Conservation (phyloP, 2,113 vertebrate genomes). For the Synchiropus splendidus region DNA sequence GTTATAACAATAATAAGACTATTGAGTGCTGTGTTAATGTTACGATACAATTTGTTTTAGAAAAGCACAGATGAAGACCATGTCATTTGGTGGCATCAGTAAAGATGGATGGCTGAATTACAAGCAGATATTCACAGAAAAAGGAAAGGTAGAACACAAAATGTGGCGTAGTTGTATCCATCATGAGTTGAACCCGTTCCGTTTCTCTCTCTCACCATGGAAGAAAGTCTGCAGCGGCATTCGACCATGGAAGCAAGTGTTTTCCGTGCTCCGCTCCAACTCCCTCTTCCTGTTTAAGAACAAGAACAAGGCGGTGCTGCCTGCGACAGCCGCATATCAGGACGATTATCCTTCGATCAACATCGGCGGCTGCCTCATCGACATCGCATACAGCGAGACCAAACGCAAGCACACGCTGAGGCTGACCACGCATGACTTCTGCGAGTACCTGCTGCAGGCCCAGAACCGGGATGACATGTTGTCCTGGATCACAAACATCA, state of each 20-base stretch:
- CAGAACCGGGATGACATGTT: constrained; percentile 96
- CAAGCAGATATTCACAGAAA: constrained; percentile 95
- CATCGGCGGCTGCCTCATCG: constrained; percentile 89
- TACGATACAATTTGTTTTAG: no score
- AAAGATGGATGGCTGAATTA: constrained; percentile 94
- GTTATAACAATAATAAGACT: no score
- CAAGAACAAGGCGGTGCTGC: constrained; percentile 79
- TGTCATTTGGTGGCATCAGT: constrained; percentile 77
- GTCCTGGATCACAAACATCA: constrained; percentile 91
- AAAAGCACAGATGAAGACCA: constrained; percentile 83
- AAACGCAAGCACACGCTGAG: constrained; percentile 92
- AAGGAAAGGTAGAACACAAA: constrained; percentile 78
- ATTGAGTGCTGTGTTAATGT: no score
- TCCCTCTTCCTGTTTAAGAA: constrained; percentile 92
- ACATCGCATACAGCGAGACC: constrained; percentile 97
- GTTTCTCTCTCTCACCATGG: background rate
- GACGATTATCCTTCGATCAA: constrained; percentile 87
- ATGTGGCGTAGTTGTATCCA: background rate
- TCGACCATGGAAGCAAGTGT: constrained; percentile 90
- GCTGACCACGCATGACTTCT: constrained; percentile 95
- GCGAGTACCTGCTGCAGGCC: constrained; percentile 96
- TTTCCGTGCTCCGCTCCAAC: constrained; percentile 79
- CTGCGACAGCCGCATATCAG: constrained; percentile 56
- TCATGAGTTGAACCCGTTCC: background rate
- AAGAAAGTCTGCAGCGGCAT: constrained; percentile 87